Base-by-base conservation (phyloP, 2,888 invertebrate genomes). In the Clunio marinus region DNA sequence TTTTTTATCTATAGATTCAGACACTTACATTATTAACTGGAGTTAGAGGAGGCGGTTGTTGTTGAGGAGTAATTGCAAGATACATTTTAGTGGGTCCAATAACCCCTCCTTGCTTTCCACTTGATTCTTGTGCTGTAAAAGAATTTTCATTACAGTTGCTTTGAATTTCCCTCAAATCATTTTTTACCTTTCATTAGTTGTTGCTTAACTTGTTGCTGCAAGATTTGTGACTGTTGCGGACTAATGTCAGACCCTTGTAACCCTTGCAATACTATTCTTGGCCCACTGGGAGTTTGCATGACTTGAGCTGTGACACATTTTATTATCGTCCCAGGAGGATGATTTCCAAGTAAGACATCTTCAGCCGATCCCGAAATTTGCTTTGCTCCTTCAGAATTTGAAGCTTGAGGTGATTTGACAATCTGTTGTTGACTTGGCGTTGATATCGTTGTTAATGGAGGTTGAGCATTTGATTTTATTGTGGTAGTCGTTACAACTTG, bases 161-260 rank as follows among this genome's bases (percentile, higher is more conserved):
- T 22, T 69, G 62, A n/a, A n/a, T n/a, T n/a, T n/a, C n/a, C n/a
- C n/a, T n/a, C n/a, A n/a, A n/a, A n/a, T n/a, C n/a, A n/a, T n/a
- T 15, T 27, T 70, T 73, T 77, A 91, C 91, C 91, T 86, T 91
- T 92, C 63, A 92, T 80, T 65, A 93, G 79, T 75, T 93, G 93
- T 74, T 92, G 91, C 77, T 93, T 93, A 17, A 93, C 92, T 82
- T 93, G 93, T 72, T 91, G 89, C 74, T 93, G 92, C 0, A 93
- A 90, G 69, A 91, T 83, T 2, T 88, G 85, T 72, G 93, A 77
- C 76, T 93, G 93, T 71, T 90, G 89, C 1, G 87, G 88, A 0
- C 91, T 88, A 72, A 93, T 87, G 72, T 91, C 88, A 70, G 90
- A 88, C 0, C 91, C 91, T 71, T 91, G 89, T 25, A 93, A 80